Evolutionary conservation across 2,888 invertebrate species (phyloP).

Genomic region (Melanotus villosus): DNA sequence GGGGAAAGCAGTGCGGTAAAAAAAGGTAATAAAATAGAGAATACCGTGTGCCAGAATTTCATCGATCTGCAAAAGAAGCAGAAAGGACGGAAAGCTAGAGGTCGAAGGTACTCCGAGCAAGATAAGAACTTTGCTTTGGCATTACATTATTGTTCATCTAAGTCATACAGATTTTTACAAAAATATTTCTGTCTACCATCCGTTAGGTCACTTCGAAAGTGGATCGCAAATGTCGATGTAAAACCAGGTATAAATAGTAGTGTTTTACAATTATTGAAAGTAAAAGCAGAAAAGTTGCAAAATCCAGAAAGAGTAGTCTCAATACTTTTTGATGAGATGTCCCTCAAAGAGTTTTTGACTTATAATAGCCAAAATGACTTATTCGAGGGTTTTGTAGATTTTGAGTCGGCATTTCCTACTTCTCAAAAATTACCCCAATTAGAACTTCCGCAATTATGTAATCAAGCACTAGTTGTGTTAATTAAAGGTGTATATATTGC

Average conservation of each 20-base stretch:
- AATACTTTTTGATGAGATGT: neutral
- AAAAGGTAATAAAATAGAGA: too few relatives aligned
- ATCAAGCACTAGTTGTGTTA: too few relatives aligned
- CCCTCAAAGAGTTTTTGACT: too few relatives aligned
- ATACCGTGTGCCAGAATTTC: too few relatives aligned
- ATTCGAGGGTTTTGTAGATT: too few relatives aligned
- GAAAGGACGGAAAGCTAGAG: neutral
- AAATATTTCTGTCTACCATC: neutral
- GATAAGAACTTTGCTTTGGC: slow-evolving; percentile 15
- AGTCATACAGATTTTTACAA: neutral
- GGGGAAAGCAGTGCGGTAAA: too few relatives aligned
- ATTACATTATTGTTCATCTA: neutral
- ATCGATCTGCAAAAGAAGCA: too few relatives aligned
- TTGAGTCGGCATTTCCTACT: too few relatives aligned
- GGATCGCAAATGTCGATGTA: neutral
- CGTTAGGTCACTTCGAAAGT: neutral
- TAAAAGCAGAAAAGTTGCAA: neutral
- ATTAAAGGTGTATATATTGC: too few relatives aligned
- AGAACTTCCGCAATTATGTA: too few relatives aligned
- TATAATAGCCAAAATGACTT: too few relatives aligned
- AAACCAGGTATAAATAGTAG: neutral
- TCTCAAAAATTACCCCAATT: too few relatives aligned
- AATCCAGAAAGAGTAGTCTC: neutral
- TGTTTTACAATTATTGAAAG: neutral
- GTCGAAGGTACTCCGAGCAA: neutral